Percentiles rank a stretch among this genome's conserved stretches.
These are phyloP conservation scores for Lordiphosa clarofinis DNA, from an alignment of 1,140 invertebrate genomes.

Conservation along the genomic window DNA sequence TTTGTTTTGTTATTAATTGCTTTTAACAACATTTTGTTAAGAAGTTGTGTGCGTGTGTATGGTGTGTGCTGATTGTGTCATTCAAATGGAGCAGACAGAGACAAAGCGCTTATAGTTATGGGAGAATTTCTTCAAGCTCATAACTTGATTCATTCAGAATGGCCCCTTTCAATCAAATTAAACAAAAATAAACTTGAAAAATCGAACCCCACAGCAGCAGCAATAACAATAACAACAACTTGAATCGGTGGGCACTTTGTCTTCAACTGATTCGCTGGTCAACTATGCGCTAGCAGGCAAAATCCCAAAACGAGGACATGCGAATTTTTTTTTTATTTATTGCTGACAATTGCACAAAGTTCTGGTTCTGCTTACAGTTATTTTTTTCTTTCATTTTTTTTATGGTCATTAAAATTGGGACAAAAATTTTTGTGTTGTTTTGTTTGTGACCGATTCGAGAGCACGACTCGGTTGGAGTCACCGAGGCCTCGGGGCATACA, in stretches of 20 bases:
- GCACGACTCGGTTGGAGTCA: constrained; percentile 48
- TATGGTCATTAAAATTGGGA: constrained; percentile 78
- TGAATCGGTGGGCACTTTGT: constrained; percentile 1
- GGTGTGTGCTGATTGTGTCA: constrained; percentile 66
- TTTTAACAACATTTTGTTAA: constrained; percentile 56
- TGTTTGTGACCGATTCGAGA: constrained; percentile 31
- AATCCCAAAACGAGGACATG: constrained; percentile 58
- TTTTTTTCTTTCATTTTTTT: constrained; percentile 36
- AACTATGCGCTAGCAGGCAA: constrained; percentile 68
- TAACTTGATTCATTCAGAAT: background rate
- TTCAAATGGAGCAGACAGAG: constrained; percentile 61
- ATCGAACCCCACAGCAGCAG: constrained; percentile 15
- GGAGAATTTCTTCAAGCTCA: constrained; percentile 8
- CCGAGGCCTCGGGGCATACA: constrained; percentile 13
- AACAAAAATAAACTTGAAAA: constrained; percentile 62
- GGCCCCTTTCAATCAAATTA: constrained; percentile 13
- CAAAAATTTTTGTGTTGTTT: constrained; percentile 59
- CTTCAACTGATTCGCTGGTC: constrained; percentile 45
- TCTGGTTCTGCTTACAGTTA: constrained; percentile 37
- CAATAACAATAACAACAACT: constrained; percentile 26
- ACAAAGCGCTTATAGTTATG: constrained; percentile 54
- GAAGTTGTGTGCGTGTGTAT: constrained; percentile 24
- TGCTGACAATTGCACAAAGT: constrained; percentile 77
- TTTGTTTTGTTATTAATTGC: constrained; percentile 65
- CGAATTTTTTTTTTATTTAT: constrained; percentile 71